Percentiles rank a stretch among this genome's conserved stretches.
Conservation (phyloP, 2,888 invertebrate genomes). For the Lasioglossum lativentre region DNA sequence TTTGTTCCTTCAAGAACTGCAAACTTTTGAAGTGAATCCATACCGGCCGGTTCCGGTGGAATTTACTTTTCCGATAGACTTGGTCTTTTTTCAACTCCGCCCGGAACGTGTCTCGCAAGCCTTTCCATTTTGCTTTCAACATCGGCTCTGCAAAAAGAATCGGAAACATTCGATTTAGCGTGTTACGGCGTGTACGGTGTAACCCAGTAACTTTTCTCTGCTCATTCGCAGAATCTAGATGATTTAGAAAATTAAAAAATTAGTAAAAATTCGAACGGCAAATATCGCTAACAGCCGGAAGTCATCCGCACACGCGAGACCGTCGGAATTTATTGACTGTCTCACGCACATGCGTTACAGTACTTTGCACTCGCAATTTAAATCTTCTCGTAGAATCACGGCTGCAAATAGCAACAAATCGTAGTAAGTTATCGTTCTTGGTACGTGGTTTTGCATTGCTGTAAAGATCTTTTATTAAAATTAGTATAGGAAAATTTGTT, state of each 20-base stretch:
- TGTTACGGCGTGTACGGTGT: not conserved
- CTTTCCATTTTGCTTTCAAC: slow-evolving; percentile 82
- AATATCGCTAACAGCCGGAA: not conserved
- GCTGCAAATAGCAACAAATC: slow-evolving; percentile 23
- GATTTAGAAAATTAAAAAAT: not conserved
- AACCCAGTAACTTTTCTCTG: not conserved
- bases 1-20: slow-evolving; percentile 83
- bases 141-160: slow-evolving; percentile 75
- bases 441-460: not conserved
- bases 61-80: slow-evolving; percentile 79
- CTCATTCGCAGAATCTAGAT: not conserved
- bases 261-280: not conserved
- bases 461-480: not conserved
- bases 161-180: slow-evolving; percentile 3
- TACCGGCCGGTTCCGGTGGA: slow-evolving; percentile 78
- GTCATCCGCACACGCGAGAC: slow-evolving; percentile 14
- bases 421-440: slow-evolving; percentile 34
- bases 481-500: not conserved
- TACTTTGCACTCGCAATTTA: slow-evolving; percentile 45
- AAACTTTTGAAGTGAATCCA: slow-evolving; percentile 84
- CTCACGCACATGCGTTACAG: slow-evolving; percentile 56
- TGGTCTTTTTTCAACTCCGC: slow-evolving; percentile 83
- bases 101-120: slow-evolving; percentile 83
- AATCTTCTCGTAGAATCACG: slow-evolving; percentile 19
- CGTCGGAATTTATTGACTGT: slow-evolving; percentile 50